phyloP scores from a whole-genome alignment of 92 coral and sea anemone species.

The Paramuricea clavata region DNA sequence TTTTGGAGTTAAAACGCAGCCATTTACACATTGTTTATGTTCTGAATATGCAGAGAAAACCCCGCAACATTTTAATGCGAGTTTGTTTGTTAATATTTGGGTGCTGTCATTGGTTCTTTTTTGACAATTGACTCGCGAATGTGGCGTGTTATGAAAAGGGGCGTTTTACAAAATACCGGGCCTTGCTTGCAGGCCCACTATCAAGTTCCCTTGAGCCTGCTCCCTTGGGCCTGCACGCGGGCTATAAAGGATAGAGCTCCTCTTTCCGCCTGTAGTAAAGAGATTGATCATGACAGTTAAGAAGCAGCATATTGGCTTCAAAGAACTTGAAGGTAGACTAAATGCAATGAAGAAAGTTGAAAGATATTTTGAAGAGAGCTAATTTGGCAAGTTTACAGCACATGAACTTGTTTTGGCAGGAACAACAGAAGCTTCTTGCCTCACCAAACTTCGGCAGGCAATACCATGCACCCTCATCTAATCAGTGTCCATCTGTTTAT shows the following conservation, averaged over 20 bases:
- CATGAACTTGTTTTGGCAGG: conserved; percentile 56
- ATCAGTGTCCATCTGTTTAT: conserved; percentile 54
- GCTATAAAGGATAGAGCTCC: conserved; percentile 67
- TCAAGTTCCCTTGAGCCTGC: too few relatives aligned
- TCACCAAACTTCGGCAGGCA: conserved; percentile 59
- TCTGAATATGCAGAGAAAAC: too few relatives aligned
- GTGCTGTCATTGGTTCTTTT: too few relatives aligned
- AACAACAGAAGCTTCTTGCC: conserved; percentile 56
- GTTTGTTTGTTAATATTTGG: too few relatives aligned
- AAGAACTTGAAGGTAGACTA: conserved; percentile 63
- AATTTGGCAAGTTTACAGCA: conserved; percentile 45
- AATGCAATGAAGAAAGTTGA: conserved; percentile 62
- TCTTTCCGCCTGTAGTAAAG: conserved; percentile 59
- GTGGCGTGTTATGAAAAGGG: too few relatives aligned
- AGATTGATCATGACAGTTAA: conserved; percentile 67
- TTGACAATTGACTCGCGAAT: too few relatives aligned
- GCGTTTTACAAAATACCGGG: too few relatives aligned
- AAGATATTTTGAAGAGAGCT: conserved; percentile 41
- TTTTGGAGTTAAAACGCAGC: too few relatives aligned
- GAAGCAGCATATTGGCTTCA: conserved; percentile 67
- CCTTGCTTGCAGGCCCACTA: too few relatives aligned
- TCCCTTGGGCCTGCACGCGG: too few relatives aligned
- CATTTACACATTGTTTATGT: too few relatives aligned
- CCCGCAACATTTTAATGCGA: too few relatives aligned
- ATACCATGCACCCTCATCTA: conserved; percentile 53